Evolutionary conservation across 2,113 vertebrate species (phyloP), one percentile per base, ranked within the genome.

Genomic region (Salvelinus sp.): DNA sequence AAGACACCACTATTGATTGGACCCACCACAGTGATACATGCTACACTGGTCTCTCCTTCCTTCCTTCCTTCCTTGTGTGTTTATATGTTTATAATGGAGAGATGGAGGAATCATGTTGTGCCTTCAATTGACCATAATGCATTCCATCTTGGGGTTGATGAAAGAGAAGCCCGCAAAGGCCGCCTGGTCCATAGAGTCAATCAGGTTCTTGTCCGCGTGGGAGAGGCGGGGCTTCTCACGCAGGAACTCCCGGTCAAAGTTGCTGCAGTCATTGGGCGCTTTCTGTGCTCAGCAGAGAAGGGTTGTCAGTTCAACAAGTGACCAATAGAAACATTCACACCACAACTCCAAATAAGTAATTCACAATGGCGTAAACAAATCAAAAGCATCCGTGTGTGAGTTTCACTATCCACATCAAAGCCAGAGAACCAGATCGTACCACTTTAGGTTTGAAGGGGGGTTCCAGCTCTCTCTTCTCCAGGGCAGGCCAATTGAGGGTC

Each of bases 361-460:
- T 18, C 60, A 25, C 22, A 62, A 62, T 58, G 3, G 47, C 2
- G 57, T 47, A 38, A 33, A 68, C 28, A 16, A 66, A 25, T 66
- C 64, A 20, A 68, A 3, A 68, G 28, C 28, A 68, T 33, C 5
- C 2, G 18, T 6, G 10, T 47, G 38, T 13, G 12, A 50, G n/a
- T n/a, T 69, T n/a, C n/a, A 69, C 18, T n/a, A 9, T 18, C 38
- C 44, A 47, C 44, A 44, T 10, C 2, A 69, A 50, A 4, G 9
- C 44, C 28, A 63, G 69, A 70, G 66, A 70, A 20, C 22, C 62
- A 44, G n/a, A 25, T 78, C 96, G 0, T 94, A 99, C 98, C 97
- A 98, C 97, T 98, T 96, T 99, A 0, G 98, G 98, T 86, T 85
- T 95, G 90, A 98, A 99, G 20, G 98, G 97, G 0, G 98, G 97